Evolutionary conservation across 2,888 invertebrate genomes (phyloP).

Genomic region (Ornithoptera alexandrae): DNA sequence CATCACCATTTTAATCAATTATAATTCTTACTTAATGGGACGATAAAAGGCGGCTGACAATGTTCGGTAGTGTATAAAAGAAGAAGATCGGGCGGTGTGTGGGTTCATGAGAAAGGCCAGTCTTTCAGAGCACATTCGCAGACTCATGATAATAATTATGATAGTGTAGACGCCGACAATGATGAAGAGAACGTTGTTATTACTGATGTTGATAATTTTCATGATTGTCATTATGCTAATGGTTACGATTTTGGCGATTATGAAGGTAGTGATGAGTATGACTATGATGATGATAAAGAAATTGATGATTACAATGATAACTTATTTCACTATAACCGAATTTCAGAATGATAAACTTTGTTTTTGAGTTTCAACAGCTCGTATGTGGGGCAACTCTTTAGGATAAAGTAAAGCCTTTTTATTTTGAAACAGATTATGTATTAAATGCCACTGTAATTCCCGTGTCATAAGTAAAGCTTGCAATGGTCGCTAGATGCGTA

Average conservation of each 20-base stretch:
- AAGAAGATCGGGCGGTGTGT: too few species aligned
- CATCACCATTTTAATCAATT: too few species aligned
- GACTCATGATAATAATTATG: background rate
- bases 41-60: too few species aligned
- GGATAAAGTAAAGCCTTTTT: background rate
- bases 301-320: background rate
- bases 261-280: background rate
- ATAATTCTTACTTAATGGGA: too few species aligned
- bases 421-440: background rate
- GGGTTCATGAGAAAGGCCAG: too few species aligned
- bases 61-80: too few species aligned
- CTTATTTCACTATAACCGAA: background rate
- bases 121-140: background rate
- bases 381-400: background rate
- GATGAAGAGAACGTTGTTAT: background rate
- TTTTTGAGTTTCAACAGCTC: background rate
- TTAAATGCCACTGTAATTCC: too few species aligned
- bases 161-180: background rate
- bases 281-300: background rate
- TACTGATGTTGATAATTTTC: too few species aligned
- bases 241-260: background rate
- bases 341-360: background rate
- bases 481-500: too few species aligned
- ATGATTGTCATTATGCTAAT: too few species aligned
- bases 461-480: too few species aligned